Evolutionary conservation across 2,113 vertebrate genomes (phyloP), one percentile per base, ranked within the genome.

Genomic region (Chaenogobius annularis): DNA sequence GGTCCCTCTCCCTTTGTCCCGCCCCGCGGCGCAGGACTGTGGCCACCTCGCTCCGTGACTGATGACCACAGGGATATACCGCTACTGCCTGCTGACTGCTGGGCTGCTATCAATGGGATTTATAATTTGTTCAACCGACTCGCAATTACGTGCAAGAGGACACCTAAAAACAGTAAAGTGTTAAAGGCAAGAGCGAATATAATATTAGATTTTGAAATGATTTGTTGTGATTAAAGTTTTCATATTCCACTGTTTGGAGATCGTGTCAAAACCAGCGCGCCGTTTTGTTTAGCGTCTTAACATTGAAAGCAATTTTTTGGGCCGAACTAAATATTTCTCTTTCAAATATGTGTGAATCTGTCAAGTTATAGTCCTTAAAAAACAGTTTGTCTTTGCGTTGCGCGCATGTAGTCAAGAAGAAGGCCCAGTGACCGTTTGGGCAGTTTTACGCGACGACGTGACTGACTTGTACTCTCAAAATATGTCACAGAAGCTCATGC

Each of bases 91-190:
- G 31, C 69, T 13, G 43, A n/a, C 69, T 22, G 72, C 71, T 69
- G n/a, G n/a, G n/a, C n/a, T n/a, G n/a, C n/a, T n/a, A n/a, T 85
- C 79, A 73, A 87, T 92, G 89, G 92, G 84, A 90, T 84, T n/a
- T 88, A 52, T 88, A 90, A 91, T 68, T 79, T 77, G 23, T 83
- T 77, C 77, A 69, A n/a, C 59, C 81, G 52, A 22, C 61, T 69
- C 59, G 63, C 17, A 73, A 78, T 86, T 76, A 74, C 47, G 19
- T 55, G 83, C 56, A 74, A 64, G 74, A 84, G 17, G 56, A 63
- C 75, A 55, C 55, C 79, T 63, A 79, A 69, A 79, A 68, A 58
- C 61, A 64, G n/a, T n/a, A n/a, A n/a, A n/a, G n/a, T n/a, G n/a
- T n/a, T n/a, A n/a, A n/a, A n/a, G n/a, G n/a, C n/a, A n/a, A n/a